Base-by-base conservation (phyloP, 2,113 vertebrate genomes). In the Callaeas wilsoni region DNA sequence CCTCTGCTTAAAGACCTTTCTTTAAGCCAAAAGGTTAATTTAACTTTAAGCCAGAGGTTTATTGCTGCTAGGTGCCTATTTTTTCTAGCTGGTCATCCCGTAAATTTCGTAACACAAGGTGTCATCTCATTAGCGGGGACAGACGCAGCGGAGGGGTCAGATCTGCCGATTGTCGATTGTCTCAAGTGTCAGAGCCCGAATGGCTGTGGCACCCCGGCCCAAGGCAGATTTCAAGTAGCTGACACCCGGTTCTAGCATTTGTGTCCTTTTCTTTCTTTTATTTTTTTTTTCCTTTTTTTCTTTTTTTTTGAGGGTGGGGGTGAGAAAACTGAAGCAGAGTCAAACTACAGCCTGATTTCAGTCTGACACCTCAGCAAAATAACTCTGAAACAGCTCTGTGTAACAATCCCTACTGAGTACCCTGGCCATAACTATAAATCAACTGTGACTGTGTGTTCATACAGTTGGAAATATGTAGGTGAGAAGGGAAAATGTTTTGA, bases 331-430 rank as follows among this genome's bases (percentile, higher is more conserved):
- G 87, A 97, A 97, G 21, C 89, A 91, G 86, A 91, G 92, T 76
- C 81, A 91, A 93, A 87, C 93, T 89, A 57, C 87, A 96, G 94
- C 86, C 91, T 2, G 12, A 88, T 96, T 79, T 94, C 96, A 93
- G 97, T 74, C 96, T 83, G 94, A 96, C 97, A 97, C 96, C 95
- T 97, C 67, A 22, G 94, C 4, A 6, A 96, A 97, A 96, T 88
- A 96, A 94, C 96, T 94, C 73, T 56, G 95, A 95, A 96, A 96
- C 78, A 94, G 77, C 57, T 96, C 91, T 83, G 84, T 1, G 68
- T 96, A 97, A 94, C 95, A 96, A 90, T 91, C 95, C 76, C 94
- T 96, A 94, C 95, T 12, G 68, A 96, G 96, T 92, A 83, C 93
- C 79, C 81, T 77, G 90, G 68, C 73, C 33, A 10, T 79, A 76